Percentiles rank a stretch among this genome's conserved stretches.
phyloP scores from a whole-genome alignment of 1,140 invertebrate genomes.

The Temnothorax curvispinosus region DNA sequence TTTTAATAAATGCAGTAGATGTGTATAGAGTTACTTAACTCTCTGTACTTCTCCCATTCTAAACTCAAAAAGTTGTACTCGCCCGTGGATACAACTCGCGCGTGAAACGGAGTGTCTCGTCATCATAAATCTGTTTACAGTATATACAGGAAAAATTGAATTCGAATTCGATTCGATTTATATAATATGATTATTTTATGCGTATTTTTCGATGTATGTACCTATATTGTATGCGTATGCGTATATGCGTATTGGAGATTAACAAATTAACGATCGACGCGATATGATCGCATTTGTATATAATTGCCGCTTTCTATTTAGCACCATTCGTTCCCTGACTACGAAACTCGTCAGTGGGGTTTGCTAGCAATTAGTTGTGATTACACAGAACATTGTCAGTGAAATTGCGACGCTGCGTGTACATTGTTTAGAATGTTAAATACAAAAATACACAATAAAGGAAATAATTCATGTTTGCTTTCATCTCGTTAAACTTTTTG shows the following conservation, averaged over 20 bases:
- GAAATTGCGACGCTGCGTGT: not conserved
- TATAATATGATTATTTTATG: too few species aligned
- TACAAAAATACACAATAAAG: slow-evolving; percentile 21
- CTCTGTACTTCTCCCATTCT: not conserved
- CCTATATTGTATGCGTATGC: too few species aligned
- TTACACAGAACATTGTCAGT: not conserved
- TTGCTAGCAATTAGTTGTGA: not conserved
- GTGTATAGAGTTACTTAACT: not conserved
- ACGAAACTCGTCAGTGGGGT: not conserved
- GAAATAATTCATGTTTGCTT: not conserved
- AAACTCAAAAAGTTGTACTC: not conserved
- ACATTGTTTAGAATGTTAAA: not conserved
- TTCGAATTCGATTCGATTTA: not conserved
- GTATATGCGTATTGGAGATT: not conserved
- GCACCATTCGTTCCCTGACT: not conserved
- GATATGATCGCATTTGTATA: not conserved
- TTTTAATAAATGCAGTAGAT: not conserved
- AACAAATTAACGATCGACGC: not conserved
- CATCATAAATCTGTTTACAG: slow-evolving; percentile 11
- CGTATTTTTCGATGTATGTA: too few species aligned
- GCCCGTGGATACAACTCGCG: not conserved
- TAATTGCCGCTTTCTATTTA: not conserved
- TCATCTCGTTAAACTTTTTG: not conserved
- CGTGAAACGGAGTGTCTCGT: not conserved
- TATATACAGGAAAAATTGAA: slow-evolving; percentile 9